Conservation (phyloP, 2,888 invertebrate genomes). For the Agrilus cyanescens region DNA sequence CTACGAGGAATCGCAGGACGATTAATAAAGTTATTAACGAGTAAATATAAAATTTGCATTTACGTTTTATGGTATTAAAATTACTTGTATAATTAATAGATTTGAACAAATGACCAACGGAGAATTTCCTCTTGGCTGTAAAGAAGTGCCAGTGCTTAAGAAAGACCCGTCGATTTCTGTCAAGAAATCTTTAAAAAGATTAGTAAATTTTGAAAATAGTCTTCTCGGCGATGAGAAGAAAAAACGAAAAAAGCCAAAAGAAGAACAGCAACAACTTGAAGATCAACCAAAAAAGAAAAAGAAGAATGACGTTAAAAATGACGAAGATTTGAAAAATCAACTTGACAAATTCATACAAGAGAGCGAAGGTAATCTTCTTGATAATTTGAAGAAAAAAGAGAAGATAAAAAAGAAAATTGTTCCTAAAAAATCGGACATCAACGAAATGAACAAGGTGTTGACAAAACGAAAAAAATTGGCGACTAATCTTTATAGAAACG, state of each 20-base stretch:
- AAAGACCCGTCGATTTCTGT: constrained; percentile 24
- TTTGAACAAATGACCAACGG: constrained; percentile 48
- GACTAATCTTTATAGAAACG: constrained; percentile 1
- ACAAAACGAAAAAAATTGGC: not conserved
- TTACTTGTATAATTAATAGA: constrained; percentile 29
- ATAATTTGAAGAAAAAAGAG: constrained; percentile 1
- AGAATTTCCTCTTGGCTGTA: constrained; percentile 55
- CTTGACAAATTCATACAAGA: constrained; percentile 11
- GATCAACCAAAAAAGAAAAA: constrained; percentile 19
- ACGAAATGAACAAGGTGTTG: not conserved
- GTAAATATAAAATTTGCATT: constrained; percentile 28
- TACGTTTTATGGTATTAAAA: constrained; percentile 5
- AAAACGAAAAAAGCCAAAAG: constrained; percentile 27
- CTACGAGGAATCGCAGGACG: constrained; percentile 44
- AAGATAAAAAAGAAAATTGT: not conserved
- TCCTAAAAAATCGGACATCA: not conserved
- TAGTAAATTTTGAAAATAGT: constrained; percentile 30
- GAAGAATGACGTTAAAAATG: constrained; percentile 15
- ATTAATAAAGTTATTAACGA: constrained; percentile 41
- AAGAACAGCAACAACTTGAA: constrained; percentile 14
- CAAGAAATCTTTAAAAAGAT: constrained; percentile 25
- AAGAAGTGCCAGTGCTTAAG: constrained; percentile 35
- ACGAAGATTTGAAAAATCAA: constrained; percentile 9
- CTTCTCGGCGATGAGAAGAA: constrained; percentile 22
- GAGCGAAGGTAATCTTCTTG: constrained; percentile 8